Evolutionary conservation across 2,797 vertebrate genomes (phyloP), one percentile per base, ranked within the genome.

Genomic region (Lindbergichthys nudifrons): DNA sequence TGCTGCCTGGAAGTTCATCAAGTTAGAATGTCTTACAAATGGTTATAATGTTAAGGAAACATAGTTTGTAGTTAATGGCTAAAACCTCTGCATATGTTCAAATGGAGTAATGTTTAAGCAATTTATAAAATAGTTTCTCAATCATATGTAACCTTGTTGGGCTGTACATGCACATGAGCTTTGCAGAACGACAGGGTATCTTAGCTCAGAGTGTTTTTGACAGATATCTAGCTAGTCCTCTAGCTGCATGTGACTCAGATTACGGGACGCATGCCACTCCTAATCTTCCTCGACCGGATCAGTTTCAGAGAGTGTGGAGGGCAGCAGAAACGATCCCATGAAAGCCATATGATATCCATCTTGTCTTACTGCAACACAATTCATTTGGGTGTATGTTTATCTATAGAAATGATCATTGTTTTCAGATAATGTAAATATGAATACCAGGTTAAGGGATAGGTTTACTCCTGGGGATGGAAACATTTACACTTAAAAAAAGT

Each of bases 251-350:
- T 91, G 91, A 90, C 87, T 89, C 86, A 82, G 89, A 93, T 95
- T 93, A 93, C 87, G 87, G 86, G 66, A 57, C 82, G 75, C 81
- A 89, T 59, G 78, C 75, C 81, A 50, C 85, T 84, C 80, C 82
- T 93, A 92, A 93, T 92, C 89, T 88, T 76, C 86, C 78, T 87
- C 82, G 65, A 56, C 67, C 21, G 74, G 91, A 93, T 94, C 91
- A 88, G 59, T 90, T 94, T 91, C 85, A 85, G 65, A 72, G 80
- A 76, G 84, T 90, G 79, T 71, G 68, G 59, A 84, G 74, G 73
- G 58, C 50, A 65, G 74, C 81, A 72, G 80, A 61, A 87, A 85
- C 74, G 58, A 88, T 84, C 75, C 65, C 70, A 69, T 69, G 60
- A 65, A 67, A 77, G 80, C 62, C 73, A 85, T 56, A 73, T 16